Conservation (phyloP, 2,888 invertebrate genomes). For the Pharmacophagus antenor region DNA sequence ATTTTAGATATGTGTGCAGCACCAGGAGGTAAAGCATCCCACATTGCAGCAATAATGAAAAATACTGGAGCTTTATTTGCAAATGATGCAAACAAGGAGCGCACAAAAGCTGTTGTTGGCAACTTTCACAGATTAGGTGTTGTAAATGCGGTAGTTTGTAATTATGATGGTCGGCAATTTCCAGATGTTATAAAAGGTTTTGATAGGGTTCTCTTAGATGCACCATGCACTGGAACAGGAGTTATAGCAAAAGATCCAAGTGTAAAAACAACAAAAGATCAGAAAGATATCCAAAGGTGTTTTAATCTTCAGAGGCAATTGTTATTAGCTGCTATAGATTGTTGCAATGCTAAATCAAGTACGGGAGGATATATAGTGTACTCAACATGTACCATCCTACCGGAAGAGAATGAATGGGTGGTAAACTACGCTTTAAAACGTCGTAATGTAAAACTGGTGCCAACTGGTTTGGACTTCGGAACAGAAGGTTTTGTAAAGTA, state of each 20-base stretch:
- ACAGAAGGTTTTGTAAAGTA: slow-evolving; percentile 96
- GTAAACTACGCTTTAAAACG: slow-evolving; percentile 97
- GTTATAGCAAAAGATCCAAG: slow-evolving; percentile 98
- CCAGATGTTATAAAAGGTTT: slow-evolving; percentile 93
- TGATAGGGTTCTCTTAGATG: slow-evolving; percentile 97
- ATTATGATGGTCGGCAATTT: slow-evolving; percentile 93
- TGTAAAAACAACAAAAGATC: slow-evolving; percentile 96
- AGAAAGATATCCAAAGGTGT: slow-evolving; percentile 93
- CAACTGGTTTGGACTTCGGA: slow-evolving; percentile 97
- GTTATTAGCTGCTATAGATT: slow-evolving; percentile 97
- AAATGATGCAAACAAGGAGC: slow-evolving; percentile 95
- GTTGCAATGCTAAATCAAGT: slow-evolving; percentile 93
- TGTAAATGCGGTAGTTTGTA: slow-evolving; percentile 94
- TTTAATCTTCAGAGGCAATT: slow-evolving; percentile 95
- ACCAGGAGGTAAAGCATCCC: slow-evolving; percentile 99
- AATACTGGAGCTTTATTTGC: slow-evolving; percentile 98
- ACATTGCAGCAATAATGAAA: slow-evolving; percentile 98
- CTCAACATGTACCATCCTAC: slow-evolving; percentile 98
- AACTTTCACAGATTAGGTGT: slow-evolving; percentile 98
- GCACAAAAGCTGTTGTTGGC: slow-evolving; percentile 95
- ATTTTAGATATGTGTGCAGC: slow-evolving; percentile 98
- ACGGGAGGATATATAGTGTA: slow-evolving; percentile 98
- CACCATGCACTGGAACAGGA: slow-evolving; percentile 99
- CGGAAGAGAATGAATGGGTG: slow-evolving; percentile 99
- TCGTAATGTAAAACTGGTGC: slow-evolving; percentile 95